Conservation (phyloP, 2,888 invertebrate genomes). For the Melanostoma mellinum region DNA sequence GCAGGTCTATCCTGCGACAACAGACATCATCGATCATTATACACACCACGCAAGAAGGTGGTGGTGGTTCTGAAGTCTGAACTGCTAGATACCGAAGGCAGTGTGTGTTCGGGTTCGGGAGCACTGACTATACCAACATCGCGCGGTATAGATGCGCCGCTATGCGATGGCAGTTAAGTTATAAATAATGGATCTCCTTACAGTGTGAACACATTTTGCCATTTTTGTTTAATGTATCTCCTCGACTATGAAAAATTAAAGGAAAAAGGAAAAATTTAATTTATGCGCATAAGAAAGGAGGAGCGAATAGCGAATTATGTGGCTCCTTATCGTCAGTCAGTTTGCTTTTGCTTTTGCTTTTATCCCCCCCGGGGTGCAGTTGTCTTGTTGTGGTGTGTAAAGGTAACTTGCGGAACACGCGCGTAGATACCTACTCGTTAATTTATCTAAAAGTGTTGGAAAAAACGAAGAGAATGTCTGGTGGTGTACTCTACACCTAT, state of each 20-base stretch:
- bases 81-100: no score
- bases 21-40: slow-evolving; percentile 70
- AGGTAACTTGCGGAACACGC: slow-evolving; percentile 21
- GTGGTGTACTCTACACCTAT: not conserved
- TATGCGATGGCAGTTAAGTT: slow-evolving; percentile 57
- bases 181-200: slow-evolving; percentile 69
- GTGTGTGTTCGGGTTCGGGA: slow-evolving; percentile 1
- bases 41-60: slow-evolving; percentile 3
- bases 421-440: slow-evolving; percentile 17
- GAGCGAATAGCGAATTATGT: slow-evolving; percentile 4
- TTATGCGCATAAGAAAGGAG: slow-evolving; percentile 41
- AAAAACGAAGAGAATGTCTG: slow-evolving; percentile 2
- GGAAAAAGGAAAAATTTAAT: slow-evolving; percentile 41
- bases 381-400: not conserved
- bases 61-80: not conserved
- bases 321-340: slow-evolving; percentile 29
- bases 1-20: slow-evolving; percentile 57
- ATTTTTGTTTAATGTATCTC: slow-evolving; percentile 25
- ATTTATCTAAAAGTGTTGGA: slow-evolving; percentile 57
- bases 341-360: slow-evolving; percentile 9
- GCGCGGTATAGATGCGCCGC: slow-evolving; percentile 7
- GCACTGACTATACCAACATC: slow-evolving; percentile 7
- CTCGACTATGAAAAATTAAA: slow-evolving; percentile 39
- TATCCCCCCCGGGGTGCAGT: slow-evolving; percentile 27
- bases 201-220: slow-evolving; percentile 58